Base-by-base conservation (phyloP, 2,888 invertebrate species). In the Endomychus coccineus region DNA sequence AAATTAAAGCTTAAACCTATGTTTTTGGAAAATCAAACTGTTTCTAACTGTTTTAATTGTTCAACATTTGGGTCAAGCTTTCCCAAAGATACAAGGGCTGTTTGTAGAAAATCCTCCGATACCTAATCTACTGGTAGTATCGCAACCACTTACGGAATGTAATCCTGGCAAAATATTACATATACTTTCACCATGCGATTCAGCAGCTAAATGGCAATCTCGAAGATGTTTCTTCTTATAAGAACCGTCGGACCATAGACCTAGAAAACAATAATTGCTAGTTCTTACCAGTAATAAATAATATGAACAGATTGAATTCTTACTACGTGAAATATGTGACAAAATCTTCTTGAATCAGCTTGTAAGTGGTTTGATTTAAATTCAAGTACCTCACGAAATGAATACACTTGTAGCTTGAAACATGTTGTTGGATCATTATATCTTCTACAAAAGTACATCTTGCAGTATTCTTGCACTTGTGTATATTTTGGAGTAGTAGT, bases 321-420 rank as follows among this genome's bases (percentile, higher is more conserved):
- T 43, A 46, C 44, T 35, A 45, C 44, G 23, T 52, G 45, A 45
- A 52, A 52, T 41, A 50, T 49, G 22, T 53, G 46, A 34, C 33
- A 40, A 35, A 46, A 43, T 34, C 47, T 49, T 28, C 36, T 43
- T 15, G 30, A 34, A 36, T 41, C 47, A 16, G 48, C 52, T 44
- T 51, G 50, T 44, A 44, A 48, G 27, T 50, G 42, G 37, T 53
- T 50, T 27, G 43, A 50, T 27, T 45, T 29, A 40, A 51, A 51
- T 34, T 51, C 49, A 45, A 34, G 45, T 45, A 44, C 50, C 27
- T 50, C 46, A 45, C 5, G 45, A 45, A 51, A 39, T 42, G 22
- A 34, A 47, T 45, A 48, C 5, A 46, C 48, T 52, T 47, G 44
- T 24, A 43, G 13, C 28, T 35, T 41, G 27, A 34, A 40, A 36